Conservation (phyloP, 2,113 vertebrate genomes). For the Ibidorhyncha struthersii region DNA sequence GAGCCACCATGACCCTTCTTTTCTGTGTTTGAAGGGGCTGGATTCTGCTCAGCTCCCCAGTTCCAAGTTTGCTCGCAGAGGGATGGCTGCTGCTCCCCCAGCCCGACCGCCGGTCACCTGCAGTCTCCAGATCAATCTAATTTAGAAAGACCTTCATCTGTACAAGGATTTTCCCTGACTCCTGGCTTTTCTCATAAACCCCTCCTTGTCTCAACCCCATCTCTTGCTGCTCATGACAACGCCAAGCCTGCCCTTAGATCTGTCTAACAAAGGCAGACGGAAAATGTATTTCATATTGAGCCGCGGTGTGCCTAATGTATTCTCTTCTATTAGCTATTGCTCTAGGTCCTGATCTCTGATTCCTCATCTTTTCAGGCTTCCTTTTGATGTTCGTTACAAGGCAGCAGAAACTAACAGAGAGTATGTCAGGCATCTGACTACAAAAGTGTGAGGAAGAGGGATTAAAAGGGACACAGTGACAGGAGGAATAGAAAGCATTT, state of each 20-base stretch:
- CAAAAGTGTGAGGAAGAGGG: neutral
- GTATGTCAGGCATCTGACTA: neutral
- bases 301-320: neutral
- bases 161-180: neutral
- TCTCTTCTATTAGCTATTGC: neutral
- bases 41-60: neutral
- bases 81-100: neutral
- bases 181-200: neutral
- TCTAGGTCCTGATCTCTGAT: conserved; percentile 17
- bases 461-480: neutral
- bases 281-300: conserved; percentile 14
- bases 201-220: neutral
- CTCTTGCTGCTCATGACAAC: neutral
- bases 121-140: neutral
- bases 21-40: neutral
- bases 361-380: neutral
- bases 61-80: neutral
- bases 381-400: conserved; percentile 36
- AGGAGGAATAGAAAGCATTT: neutral
- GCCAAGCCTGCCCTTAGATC: neutral
- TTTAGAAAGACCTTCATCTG: neutral
- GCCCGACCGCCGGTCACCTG: accelerated
- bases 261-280: neutral
- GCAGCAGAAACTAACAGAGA: neutral
- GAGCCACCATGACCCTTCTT: neutral